Base-by-base conservation (phyloP, 2,797 vertebrate genomes). In the Sebastes kiyomatsui region DNA sequence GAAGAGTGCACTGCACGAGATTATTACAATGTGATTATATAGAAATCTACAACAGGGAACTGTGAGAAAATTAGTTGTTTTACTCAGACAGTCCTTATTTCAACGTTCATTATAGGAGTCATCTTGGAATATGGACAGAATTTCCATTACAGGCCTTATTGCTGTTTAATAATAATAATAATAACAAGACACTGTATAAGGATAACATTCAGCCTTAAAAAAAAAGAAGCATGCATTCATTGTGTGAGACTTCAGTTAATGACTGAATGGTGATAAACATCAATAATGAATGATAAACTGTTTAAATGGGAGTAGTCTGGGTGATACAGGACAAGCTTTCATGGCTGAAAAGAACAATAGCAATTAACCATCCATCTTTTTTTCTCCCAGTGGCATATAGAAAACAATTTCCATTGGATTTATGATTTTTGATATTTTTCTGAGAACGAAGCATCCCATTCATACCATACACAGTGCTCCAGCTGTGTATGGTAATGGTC, bases 401-500 rank as follows among this genome's bases (percentile, higher is more conserved):
- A 88, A 88, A 92, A 88, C 88, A 58, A 38, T 85, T 87, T 91
- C 84, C 94, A 93, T 94, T 82, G 89, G 88, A 90, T 94, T 94
- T 94, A 7, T 8, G 89, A 52, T 89, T 90, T 73, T 83, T 86
- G 78, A 84, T 88, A 67, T 90, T 89, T 89, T 88, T 93, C 84
- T 87, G 78, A 93, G 90, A 87, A 83, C 65, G 84, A 89, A 93
- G 89, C 94, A 94, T 95, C 95, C 92, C 94, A 94, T 93, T 90
- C 94, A 95, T 92, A 83, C 93, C 96, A 96, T 96, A 95, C 92
- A 95, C 95, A 94, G 94, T 86, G 82, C 61, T 81, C 78, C 56
- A 82, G 91, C 94, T 94, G 95, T 94, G 93, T 94, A 96, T 96
- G 96, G 94, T 88, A 81, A 90, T 93, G 90, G 87, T 90, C 83